Conservation (phyloP, 92 coral and sea anemone species). For the Paragorgia papillata region DNA sequence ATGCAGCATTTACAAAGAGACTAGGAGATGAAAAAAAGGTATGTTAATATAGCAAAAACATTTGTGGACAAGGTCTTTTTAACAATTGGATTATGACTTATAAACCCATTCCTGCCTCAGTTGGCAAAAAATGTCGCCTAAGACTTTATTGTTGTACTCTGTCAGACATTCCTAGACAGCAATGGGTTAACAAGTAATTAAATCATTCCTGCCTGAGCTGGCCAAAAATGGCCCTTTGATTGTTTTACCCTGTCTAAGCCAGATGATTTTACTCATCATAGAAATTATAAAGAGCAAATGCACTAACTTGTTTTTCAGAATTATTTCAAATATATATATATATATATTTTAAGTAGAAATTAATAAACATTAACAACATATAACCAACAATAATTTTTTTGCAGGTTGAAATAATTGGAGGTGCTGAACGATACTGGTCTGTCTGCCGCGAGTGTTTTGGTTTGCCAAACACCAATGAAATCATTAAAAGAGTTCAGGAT, state of each 20-base stretch:
- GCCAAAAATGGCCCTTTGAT: too few species aligned
- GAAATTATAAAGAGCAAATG: too few species aligned
- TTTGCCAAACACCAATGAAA: constrained; percentile 42
- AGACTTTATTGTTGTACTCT: too few species aligned
- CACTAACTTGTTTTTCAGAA: too few species aligned
- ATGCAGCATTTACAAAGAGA: constrained; percentile 97
- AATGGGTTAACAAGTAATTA: too few species aligned
- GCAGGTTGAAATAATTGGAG: constrained; percentile 93
- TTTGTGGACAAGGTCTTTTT: background rate
- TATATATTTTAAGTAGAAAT: background rate
- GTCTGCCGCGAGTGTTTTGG: constrained; percentile 88
- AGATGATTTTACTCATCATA: too few species aligned
- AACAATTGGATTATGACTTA: background rate
- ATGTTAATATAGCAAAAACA: background rate
- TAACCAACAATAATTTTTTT: background rate
- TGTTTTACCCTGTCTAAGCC: too few species aligned
- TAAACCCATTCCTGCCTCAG: too few species aligned
- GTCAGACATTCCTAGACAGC: too few species aligned
- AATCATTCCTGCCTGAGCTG: too few species aligned
- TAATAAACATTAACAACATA: background rate
- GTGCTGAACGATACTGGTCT: constrained; percentile 97
- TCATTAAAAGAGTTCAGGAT: constrained; percentile 29
- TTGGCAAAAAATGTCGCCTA: too few species aligned
- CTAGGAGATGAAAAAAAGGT: constrained; percentile 84
- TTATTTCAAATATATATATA: too few species aligned